These are phyloP conservation scores for Lanius ludovicianus DNA, from an alignment of 2,113 vertebrate species.

Conservation along the genomic window DNA sequence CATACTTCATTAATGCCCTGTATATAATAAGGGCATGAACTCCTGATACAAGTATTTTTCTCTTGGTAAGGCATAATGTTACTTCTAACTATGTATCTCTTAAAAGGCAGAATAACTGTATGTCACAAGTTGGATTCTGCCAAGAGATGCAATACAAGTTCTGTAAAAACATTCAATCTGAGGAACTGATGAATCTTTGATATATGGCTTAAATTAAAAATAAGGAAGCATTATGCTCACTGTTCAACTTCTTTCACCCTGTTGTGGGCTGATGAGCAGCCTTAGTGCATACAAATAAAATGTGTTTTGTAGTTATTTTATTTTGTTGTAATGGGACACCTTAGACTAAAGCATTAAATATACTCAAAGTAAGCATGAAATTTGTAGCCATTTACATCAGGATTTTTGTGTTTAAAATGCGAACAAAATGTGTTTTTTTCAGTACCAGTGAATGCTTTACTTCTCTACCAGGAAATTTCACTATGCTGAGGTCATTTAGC, in stretches of 20 bases:
- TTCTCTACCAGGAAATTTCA: conserved; percentile 43
- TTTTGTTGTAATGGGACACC: background rate
- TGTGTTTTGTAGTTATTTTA: background rate
- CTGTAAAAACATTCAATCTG: background rate
- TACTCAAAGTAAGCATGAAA: background rate
- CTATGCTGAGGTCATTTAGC: conserved; percentile 13
- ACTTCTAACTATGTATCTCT: background rate
- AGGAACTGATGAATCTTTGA: background rate
- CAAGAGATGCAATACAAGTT: background rate
- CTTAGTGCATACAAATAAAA: background rate
- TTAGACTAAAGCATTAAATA: background rate
- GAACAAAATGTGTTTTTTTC: background rate
- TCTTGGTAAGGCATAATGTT: background rate
- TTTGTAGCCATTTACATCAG: background rate
- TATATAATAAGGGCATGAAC: background rate
- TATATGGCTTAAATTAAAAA: background rate
- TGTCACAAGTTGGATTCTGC: background rate
- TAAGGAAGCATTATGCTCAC: background rate
- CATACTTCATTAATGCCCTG: background rate
- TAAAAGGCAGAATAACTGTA: background rate
- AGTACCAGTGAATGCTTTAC: background rate
- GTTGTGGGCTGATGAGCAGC: background rate
- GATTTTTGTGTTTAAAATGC: background rate
- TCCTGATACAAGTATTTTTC: background rate
- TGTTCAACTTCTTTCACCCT: background rate